Percentiles rank a stretch among this genome's conserved stretches.
Conservation (phyloP, 2,113 vertebrate species). For the Sturnus vulgaris region DNA sequence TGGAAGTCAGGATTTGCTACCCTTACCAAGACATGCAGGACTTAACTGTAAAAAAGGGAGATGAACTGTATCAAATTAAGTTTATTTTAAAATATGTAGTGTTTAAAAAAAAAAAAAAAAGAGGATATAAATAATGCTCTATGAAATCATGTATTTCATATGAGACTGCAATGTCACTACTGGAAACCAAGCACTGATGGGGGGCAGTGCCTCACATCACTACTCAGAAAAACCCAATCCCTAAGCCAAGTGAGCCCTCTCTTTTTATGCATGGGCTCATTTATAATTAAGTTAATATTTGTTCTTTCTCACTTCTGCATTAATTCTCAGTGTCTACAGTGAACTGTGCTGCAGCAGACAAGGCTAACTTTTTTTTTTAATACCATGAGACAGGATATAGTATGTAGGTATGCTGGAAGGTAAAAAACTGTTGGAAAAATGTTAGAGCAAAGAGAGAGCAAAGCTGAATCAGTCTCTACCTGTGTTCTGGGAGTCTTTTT, state of each 20-base stretch:
- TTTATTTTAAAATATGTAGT: neutral
- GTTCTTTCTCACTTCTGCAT: neutral
- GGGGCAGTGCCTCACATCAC: neutral
- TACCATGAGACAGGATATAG: neutral
- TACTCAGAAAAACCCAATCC: neutral
- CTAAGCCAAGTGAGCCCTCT: neutral
- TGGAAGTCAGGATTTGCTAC: neutral
- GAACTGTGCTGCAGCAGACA: neutral
- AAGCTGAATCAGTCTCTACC: neutral
- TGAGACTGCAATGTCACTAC: neutral
- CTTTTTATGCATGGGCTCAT: neutral
- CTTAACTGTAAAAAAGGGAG: neutral
- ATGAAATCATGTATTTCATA: neutral
- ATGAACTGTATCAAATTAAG: neutral
- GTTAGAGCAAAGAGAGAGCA: neutral
- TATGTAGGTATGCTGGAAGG: neutral
- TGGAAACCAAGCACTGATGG: neutral
- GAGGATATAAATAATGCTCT: rapidly evolving
- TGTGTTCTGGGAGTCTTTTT: neutral
- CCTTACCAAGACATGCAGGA: neutral
- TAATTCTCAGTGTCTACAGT: neutral
- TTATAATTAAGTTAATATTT: neutral
- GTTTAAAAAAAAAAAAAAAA: neutral
- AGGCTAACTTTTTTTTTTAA: neutral
- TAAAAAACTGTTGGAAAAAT: neutral